Base-by-base conservation (phyloP, 2,888 invertebrate species). In the Agrenia bidenticulata region DNA sequence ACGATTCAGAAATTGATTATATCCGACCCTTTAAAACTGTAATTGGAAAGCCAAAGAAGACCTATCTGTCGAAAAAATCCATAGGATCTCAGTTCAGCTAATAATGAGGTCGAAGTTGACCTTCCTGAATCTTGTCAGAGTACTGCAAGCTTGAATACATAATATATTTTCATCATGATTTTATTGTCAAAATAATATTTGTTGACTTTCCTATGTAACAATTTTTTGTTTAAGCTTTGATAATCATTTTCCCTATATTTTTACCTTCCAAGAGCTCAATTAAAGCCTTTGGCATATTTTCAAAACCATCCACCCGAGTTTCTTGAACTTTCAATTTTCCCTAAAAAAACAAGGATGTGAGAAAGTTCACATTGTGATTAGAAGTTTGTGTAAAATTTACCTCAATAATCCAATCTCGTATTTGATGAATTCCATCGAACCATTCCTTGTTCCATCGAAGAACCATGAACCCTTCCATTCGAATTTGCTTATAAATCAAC, bases 181-280 rank as follows among this genome's bases (percentile, higher is more conserved):
- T 39, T 39, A 11, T 39, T 11, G 41, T 15, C 15, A 15, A 15
- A 13, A 39, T 13, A 39, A 39, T 11, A 39, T 39, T 39, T 11
- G 11, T 39, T n/a, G n/a, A n/a, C n/a, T n/a, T n/a, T n/a, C n/a
- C n/a, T n/a, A n/a, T n/a, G n/a, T n/a, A n/a, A n/a, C n/a, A n/a
- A n/a, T n/a, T n/a, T 32, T n/a, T n/a, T n/a, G n/a, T n/a, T 79
- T 79, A 86, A 2, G 82, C 82, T 82, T 86, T 85, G 13, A 89
- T 86, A 66, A 89, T 79, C 37, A 88, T 87, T 82, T 89, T 89
- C 56, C 89, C 90, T 17, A 82, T 83, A 79, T 88, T 89, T 77
- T 86, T 85, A 26, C 89, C 89, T 61, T 78, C 77, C 59, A 86
- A 79, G 78, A 89, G 83, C 11, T 85, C 87, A 64, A 85, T 82